phyloP scores from a whole-genome alignment of 1,140 invertebrate genomes.

The Plectrocnemia conspersa region DNA sequence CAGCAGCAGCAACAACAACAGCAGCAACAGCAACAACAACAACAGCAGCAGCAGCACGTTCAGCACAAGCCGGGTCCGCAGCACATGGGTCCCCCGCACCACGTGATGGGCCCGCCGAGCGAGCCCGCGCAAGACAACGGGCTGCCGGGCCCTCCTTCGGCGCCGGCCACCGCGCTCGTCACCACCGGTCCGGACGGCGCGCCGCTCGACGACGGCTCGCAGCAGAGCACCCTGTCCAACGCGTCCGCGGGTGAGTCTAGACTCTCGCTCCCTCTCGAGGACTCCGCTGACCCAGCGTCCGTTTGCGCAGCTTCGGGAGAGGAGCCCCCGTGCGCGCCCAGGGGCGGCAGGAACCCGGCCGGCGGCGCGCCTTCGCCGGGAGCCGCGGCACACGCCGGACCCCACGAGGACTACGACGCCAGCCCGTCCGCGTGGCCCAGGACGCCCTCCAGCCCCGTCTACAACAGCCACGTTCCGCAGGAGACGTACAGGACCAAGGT shows the following conservation, averaged over 20 bases:
- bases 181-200: slow-evolving; percentile 84
- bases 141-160: slow-evolving; percentile 54
- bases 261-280: slow-evolving; percentile 87
- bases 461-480: slow-evolving; percentile 87
- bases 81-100: slow-evolving; percentile 52
- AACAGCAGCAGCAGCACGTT: slow-evolving; percentile 64
- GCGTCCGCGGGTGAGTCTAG: slow-evolving; percentile 77
- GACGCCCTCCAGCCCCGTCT: slow-evolving; percentile 86
- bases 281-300: slow-evolving; percentile 86
- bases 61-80: slow-evolving; percentile 59
- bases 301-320: slow-evolving; percentile 79
- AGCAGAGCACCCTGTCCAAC: slow-evolving; percentile 87
- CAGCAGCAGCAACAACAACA: slow-evolving; percentile 60
- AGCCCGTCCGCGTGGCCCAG: slow-evolving; percentile 78
- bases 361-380: slow-evolving; percentile 63
- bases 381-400: slow-evolving; percentile 72
- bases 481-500: slow-evolving; percentile 85
- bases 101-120: slow-evolving; percentile 54
- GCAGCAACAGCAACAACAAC: too few relatives aligned
- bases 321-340: slow-evolving; percentile 71
- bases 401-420: slow-evolving; percentile 88
- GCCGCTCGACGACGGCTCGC: slow-evolving; percentile 81
- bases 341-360: slow-evolving; percentile 50
- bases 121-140: slow-evolving; percentile 57
- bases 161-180: slow-evolving; percentile 75